These are phyloP conservation scores for Microplitis deprimator DNA, from an alignment of 2,888 invertebrate species.

Conservation along the genomic window DNA sequence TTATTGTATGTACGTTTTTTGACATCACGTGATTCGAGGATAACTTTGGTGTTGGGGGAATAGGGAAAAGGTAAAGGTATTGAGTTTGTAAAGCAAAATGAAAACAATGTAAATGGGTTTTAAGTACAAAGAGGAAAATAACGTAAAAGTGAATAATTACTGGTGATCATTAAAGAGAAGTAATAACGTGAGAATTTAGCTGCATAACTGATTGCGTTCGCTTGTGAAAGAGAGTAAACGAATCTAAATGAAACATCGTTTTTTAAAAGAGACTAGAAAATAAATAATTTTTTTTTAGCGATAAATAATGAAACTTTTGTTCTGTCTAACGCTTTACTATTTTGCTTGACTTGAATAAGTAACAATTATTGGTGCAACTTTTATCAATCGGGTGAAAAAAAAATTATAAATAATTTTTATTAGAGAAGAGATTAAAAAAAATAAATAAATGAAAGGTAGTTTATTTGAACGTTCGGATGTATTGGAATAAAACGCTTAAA, in stretches of 20 bases:
- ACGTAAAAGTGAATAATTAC: neutral
- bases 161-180: conserved; percentile 11
- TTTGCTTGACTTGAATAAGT: no score
- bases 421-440: neutral
- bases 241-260: no score
- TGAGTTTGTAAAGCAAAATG: neutral
- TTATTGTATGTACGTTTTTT: neutral
- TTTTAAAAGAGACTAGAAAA: no score
- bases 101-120: neutral
- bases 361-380: no score
- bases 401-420: neutral
- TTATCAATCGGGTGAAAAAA: neutral
- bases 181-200: conserved; percentile 10
- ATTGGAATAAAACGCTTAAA: conserved; percentile 6
- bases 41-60: neutral
- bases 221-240: no score
- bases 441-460: neutral
- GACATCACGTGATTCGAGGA: neutral
- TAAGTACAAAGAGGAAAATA: neutral
- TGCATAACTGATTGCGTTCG: neutral
- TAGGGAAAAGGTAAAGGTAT: neutral
- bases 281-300: no score
- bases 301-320: no score
- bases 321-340: no score
- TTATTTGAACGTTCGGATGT: neutral